A percentile compares a stretch with the other conserved stretches of the same genome.
Conservation (phyloP, 2,113 vertebrate genomes). For the Pagrus major region DNA sequence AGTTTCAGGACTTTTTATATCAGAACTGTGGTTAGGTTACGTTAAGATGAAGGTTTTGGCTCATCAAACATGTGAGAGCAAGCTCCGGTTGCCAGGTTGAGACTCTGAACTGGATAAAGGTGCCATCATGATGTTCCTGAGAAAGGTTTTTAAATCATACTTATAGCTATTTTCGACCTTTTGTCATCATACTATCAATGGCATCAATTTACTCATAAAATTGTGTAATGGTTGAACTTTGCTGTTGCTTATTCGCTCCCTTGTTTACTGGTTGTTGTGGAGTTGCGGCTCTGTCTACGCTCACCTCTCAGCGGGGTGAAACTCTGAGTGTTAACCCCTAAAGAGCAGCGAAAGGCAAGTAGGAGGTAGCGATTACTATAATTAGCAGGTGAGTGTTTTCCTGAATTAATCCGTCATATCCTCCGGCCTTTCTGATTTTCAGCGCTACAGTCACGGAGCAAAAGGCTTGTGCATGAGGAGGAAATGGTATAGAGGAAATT, state of each 20-base stretch:
- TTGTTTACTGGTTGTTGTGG: background rate
- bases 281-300: background rate
- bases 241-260: background rate
- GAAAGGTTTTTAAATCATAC: background rate
- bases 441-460: background rate
- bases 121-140: background rate
- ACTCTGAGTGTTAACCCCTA: slow-evolving; percentile 27
- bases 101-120: background rate
- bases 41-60: too few relatives aligned
- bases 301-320: slow-evolving; percentile 18
- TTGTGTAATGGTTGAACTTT: background rate
- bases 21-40: too few relatives aligned
- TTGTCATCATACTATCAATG: background rate
- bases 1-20: too few relatives aligned
- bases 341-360: slow-evolving; percentile 16
- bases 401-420: slow-evolving; percentile 15
- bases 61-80: too few relatives aligned
- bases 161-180: background rate
- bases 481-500: background rate
- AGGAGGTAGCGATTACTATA: slow-evolving; percentile 43
- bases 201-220: background rate
- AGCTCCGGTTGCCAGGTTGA: too few relatives aligned
- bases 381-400: slow-evolving; percentile 54
- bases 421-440: slow-evolving; percentile 25
- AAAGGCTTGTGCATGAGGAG: background rate